Evolutionary conservation across 1,140 invertebrate species (phyloP).

Genomic region (Calephelis nemesis): DNA sequence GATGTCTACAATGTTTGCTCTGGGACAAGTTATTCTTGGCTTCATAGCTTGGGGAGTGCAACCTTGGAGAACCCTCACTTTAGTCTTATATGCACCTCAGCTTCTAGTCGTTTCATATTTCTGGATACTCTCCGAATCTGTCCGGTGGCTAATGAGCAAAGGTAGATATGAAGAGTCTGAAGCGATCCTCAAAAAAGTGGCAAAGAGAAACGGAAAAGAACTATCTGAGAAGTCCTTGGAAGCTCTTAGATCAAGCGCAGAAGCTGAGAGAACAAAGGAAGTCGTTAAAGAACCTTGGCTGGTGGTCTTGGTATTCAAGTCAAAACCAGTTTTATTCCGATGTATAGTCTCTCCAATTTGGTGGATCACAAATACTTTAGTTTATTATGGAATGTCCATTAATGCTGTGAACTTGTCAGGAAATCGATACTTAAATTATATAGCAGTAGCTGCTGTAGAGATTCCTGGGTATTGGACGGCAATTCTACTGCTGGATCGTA

Average conservation of each 20-base stretch:
- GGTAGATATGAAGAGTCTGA: constrained; percentile 80
- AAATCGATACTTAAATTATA: constrained; percentile 84
- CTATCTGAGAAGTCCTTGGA: constrained; percentile 80
- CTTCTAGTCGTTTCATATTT: constrained; percentile 83
- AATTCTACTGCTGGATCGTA: constrained; percentile 51
- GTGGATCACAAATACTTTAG: constrained; percentile 86
- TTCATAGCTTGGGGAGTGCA: constrained; percentile 84
- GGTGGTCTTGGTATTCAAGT: constrained; percentile 79
- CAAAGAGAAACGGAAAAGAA: constrained; percentile 82
- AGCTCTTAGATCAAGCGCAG: constrained; percentile 52
- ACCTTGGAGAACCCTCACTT: constrained; percentile 86
- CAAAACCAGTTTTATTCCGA: constrained; percentile 80
- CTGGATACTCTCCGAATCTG: constrained; percentile 83
- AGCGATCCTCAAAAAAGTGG: constrained; percentile 81
- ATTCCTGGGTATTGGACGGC: constrained; percentile 85
- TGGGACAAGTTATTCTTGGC: constrained; percentile 86
- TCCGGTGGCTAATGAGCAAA: constrained; percentile 89
- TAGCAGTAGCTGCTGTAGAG: constrained; percentile 84
- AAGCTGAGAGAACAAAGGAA: constrained; percentile 47
- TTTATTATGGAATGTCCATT: constrained; percentile 91
- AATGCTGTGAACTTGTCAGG: constrained; percentile 88
- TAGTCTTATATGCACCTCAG: constrained; percentile 84
- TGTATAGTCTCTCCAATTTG: constrained; percentile 84
- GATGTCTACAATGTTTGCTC: constrained; percentile 84
- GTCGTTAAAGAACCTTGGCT: constrained; percentile 65